Evolutionary conservation across 2,797 vertebrate genomes (phyloP).

Genomic region (Rhodeus uyekii): DNA sequence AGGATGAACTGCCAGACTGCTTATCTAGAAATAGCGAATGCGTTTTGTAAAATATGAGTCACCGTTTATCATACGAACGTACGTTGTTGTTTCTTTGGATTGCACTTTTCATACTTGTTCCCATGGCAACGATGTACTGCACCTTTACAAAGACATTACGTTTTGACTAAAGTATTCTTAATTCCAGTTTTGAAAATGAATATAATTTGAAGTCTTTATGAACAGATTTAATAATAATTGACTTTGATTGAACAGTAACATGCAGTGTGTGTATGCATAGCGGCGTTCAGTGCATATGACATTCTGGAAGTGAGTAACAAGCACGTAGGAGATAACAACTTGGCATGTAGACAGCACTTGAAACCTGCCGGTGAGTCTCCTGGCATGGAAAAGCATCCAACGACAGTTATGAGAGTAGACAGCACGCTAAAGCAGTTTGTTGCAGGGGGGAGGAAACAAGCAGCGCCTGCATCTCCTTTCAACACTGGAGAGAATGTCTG

Average conservation of each 20-base stretch:
- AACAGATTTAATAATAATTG: conserved; percentile 6
- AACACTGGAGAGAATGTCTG: conserved; percentile 41
- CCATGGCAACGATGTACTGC: conserved; percentile 64
- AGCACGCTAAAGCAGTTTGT: conserved; percentile 47
- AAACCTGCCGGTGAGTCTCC: conserved; percentile 56
- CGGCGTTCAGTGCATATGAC: conserved; percentile 40
- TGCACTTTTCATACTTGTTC: conserved; percentile 64
- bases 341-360: conserved; percentile 52
- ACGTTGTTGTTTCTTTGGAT: conserved; percentile 34
- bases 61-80: conserved; percentile 7
- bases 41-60: conserved; percentile 20
- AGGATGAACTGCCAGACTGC: not conserved
- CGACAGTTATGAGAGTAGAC: conserved; percentile 51
- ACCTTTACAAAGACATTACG: conserved; percentile 67
- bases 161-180: conserved; percentile 69
- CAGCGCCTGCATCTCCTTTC: conserved; percentile 49
- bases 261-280: conserved; percentile 15
- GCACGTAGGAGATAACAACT: conserved; percentile 55
- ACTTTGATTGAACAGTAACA: not conserved
- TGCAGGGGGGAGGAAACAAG: conserved; percentile 48
- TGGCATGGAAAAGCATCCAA: conserved; percentile 57
- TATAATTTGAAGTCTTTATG: conserved; percentile 20
- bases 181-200: conserved; percentile 55
- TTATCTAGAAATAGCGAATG: not conserved
- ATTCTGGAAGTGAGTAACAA: conserved; percentile 54